Evolutionary conservation across 2,113 vertebrate species (phyloP).

Genomic region (Mirza zaza): DNA sequence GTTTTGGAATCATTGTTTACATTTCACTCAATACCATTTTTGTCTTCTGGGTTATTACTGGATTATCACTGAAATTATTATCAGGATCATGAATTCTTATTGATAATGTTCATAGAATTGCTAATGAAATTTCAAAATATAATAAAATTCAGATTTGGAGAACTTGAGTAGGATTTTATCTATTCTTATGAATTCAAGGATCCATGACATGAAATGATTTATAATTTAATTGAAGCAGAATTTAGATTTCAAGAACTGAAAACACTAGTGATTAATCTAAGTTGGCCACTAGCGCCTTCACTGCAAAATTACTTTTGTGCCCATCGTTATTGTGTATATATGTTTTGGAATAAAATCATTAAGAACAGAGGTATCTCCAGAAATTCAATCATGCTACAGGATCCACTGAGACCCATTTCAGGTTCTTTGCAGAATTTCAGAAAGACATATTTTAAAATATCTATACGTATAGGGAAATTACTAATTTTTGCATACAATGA

Average conservation of each 20-base stretch:
- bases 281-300: background rate
- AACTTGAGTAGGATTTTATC: background rate
- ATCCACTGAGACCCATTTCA: background rate
- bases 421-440: background rate
- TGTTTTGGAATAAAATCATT: background rate
- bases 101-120: background rate
- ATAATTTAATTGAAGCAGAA: background rate
- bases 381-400: background rate
- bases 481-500: background rate
- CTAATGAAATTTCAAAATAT: background rate
- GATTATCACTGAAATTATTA: background rate
- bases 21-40: background rate
- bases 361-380: background rate
- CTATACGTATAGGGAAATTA: background rate
- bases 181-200: background rate
- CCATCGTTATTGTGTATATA: background rate
- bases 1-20: background rate
- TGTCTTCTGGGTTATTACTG: background rate
- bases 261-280: background rate
- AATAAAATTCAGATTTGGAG: background rate
- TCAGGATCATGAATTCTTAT: background rate
- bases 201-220: background rate
- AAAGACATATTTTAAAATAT: conserved; percentile 12
- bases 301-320: background rate
- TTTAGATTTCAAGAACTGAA: background rate